These are phyloP conservation scores for Edolisoma coerulescens DNA, from an alignment of 2,113 vertebrate species.

Conservation along the genomic window DNA sequence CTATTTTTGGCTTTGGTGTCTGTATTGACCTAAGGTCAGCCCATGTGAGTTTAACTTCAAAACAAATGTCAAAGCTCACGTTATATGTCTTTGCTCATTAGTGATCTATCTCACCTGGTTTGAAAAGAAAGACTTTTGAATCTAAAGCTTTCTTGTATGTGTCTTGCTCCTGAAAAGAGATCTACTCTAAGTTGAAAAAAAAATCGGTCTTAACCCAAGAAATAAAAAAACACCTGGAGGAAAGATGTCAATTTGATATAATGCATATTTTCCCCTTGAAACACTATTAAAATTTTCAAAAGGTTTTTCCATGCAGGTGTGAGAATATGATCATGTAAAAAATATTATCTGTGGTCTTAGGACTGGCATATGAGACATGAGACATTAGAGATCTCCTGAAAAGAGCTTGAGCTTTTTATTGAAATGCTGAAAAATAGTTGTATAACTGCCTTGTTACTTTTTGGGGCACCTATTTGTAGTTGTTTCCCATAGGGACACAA, in stretches of 20 bases:
- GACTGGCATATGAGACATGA: not conserved
- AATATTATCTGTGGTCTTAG: not conserved
- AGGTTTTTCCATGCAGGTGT: not conserved
- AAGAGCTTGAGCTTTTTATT: not conserved
- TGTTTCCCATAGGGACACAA: not conserved
- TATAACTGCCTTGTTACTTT: not conserved
- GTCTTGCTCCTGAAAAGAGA: not conserved
- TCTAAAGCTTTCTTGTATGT: not conserved
- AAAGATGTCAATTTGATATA: not conserved
- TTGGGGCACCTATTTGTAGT: not conserved
- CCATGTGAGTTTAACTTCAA: not conserved
- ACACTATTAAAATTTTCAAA: not conserved
- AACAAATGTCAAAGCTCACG: not conserved
- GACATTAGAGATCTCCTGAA: not conserved
- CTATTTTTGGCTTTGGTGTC: not conserved
- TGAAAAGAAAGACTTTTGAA: not conserved
- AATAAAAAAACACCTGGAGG: not conserved
- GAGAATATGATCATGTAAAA: not conserved
- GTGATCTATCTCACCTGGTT: not conserved
- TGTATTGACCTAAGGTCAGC: not conserved
- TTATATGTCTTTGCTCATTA: not conserved
- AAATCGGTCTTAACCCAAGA: not conserved
- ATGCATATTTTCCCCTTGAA: not conserved
- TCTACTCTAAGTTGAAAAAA: not conserved
- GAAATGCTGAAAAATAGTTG: not conserved